A percentile compares a stretch with the other conserved stretches of the same genome.
Evolutionary conservation across 2,797 vertebrate species (phyloP).

Genomic region (Enteromius argenteus): DNA sequence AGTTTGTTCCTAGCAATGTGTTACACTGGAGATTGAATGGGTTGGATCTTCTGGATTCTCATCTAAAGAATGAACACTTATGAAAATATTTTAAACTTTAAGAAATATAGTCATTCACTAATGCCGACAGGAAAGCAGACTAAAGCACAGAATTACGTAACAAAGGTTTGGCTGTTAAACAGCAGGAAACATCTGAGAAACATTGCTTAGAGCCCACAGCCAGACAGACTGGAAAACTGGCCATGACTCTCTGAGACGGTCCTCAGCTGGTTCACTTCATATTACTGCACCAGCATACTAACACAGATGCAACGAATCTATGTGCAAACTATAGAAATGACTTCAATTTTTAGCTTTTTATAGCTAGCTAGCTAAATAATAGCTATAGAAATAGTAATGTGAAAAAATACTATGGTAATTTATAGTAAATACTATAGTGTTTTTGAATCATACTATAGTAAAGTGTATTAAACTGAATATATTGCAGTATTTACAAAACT

Average conservation of each 20-base stretch:
- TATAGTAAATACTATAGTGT: no score
- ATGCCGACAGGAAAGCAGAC: neutral
- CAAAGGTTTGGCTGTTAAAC: neutral
- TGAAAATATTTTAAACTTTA: neutral
- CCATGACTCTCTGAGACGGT: neutral
- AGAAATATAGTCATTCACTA: neutral
- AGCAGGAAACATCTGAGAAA: conserved; percentile 8
- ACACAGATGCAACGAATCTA: neutral
- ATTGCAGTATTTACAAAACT: no score
- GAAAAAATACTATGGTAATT: no score
- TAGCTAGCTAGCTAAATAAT: no score
- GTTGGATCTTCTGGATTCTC: neutral
- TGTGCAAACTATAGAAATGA: neutral
- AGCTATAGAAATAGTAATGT: no score
- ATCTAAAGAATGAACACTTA: neutral
- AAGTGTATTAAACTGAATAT: no score
- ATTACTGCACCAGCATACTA: neutral
- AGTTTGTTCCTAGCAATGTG: neutral
- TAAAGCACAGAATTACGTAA: neutral
- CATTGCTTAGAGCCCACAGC: neutral
- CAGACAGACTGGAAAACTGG: neutral
- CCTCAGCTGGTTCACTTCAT: neutral
- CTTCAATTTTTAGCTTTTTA: neutral
- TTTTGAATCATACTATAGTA: no score
- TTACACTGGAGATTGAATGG: no score